Conservation (phyloP, 2,797 vertebrate species). For the Clangula hyemalis region DNA sequence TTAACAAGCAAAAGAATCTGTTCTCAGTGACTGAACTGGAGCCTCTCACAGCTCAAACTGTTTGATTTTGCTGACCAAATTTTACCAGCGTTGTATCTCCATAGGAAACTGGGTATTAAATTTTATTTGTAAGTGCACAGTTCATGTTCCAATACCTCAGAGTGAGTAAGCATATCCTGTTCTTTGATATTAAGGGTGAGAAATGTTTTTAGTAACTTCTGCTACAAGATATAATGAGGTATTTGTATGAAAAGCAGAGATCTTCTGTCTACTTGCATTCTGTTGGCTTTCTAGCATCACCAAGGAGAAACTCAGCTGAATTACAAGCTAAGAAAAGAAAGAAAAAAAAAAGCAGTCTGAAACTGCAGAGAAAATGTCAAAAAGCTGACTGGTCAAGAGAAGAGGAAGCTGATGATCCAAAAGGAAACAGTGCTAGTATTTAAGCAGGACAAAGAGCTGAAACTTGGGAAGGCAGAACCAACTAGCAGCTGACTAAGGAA, state of each 20-base stretch:
- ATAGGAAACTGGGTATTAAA: neutral
- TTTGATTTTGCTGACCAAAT: constrained; percentile 25
- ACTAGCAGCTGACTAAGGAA: neutral
- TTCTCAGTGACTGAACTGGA: neutral
- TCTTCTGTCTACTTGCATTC: neutral
- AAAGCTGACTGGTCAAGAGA: neutral
- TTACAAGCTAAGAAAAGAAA: constrained; percentile 8
- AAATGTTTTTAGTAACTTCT: neutral
- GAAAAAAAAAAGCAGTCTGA: constrained; percentile 12
- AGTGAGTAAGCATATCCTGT: neutral
- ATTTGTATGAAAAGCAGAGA: neutral
- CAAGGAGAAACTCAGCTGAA: neutral
- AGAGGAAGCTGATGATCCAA: neutral
- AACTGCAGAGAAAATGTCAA: neutral
- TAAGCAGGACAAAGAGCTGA: neutral
- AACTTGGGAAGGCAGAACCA: neutral
- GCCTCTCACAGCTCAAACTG: neutral
- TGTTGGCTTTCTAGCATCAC: neutral
- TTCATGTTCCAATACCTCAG: neutral
- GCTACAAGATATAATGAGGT: neutral
- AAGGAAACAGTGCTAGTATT: neutral
- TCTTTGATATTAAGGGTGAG: neutral
- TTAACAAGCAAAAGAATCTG: constrained; percentile 46
- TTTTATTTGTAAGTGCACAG: neutral
- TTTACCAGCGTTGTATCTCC: neutral